phyloP scores from a whole-genome alignment of 2,797 vertebrate species.

The Ceryle rudis region DNA sequence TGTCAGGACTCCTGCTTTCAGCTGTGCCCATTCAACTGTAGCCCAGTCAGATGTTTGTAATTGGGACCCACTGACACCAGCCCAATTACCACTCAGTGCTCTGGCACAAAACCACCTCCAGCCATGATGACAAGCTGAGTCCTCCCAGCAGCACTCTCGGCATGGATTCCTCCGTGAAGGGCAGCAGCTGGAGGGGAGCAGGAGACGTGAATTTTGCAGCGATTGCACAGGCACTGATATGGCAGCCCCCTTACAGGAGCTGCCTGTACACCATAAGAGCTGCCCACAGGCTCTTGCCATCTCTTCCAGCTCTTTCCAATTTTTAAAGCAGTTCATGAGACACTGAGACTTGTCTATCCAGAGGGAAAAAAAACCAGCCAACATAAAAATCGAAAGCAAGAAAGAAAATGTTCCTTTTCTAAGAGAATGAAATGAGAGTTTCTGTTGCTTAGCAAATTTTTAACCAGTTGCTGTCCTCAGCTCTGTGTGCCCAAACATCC shows the following conservation, averaged over 20 bases:
- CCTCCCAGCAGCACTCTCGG: background rate
- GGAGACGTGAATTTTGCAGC: background rate
- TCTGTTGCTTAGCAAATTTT: slow-evolving; percentile 59
- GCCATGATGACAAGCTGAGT: background rate
- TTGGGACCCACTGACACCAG: accelerated
- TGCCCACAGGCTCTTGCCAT: background rate
- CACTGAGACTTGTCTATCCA: background rate
- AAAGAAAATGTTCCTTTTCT: background rate
- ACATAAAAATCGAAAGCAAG: background rate
- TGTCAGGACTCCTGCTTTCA: background rate
- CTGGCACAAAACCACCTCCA: background rate
- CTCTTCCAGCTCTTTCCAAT: background rate
- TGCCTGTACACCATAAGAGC: accelerated
- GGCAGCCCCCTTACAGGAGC: background rate
- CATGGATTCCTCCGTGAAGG: background rate
- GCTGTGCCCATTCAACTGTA: background rate
- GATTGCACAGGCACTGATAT: background rate
- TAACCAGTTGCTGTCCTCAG: background rate
- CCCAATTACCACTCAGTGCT: background rate
- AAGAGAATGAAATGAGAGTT: background rate
- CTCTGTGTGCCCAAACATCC: background rate
- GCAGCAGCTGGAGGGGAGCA: accelerated
- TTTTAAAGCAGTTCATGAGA: background rate
- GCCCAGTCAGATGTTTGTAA: background rate
- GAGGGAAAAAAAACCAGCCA: background rate